phyloP scores from a whole-genome alignment of 2,888 invertebrate genomes.

The Pimpla rufipes region DNA sequence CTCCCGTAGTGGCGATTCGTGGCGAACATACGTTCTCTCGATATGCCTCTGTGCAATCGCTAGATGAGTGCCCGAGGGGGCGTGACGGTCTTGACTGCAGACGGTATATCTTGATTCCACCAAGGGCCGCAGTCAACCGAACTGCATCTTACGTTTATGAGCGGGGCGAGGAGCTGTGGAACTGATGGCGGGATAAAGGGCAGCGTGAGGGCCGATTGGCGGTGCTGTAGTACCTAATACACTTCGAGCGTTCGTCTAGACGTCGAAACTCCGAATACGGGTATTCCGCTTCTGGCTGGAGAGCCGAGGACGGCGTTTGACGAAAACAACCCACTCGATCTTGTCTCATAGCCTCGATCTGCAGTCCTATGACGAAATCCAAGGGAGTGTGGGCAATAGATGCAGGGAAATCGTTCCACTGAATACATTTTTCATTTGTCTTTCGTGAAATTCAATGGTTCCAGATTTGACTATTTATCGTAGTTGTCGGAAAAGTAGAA shows the following conservation, averaged over 20 bases:
- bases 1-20: constrained; percentile 1
- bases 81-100: constrained; percentile 22
- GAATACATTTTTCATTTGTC: too few relatives aligned
- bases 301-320: constrained; percentile 13
- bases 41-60: constrained; percentile 4
- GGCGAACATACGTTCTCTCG: constrained; percentile 32
- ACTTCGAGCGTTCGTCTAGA: constrained; percentile 53
- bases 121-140: constrained; percentile 47
- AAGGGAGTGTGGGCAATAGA: too few relatives aligned
- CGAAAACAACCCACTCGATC: not conserved
- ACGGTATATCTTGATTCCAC: constrained; percentile 22
- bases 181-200: constrained; percentile 28
- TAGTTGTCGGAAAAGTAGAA: too few relatives aligned
- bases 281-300: not conserved
- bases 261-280: constrained; percentile 37
- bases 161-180: not conserved
- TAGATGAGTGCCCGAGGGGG: constrained; percentile 35
- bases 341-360: not conserved
- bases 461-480: too few relatives aligned
- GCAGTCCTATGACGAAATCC: too few relatives aligned
- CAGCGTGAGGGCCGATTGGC: constrained; percentile 31
- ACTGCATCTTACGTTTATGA: constrained; percentile 62
- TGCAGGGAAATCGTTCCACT: too few relatives aligned
- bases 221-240: constrained; percentile 34
- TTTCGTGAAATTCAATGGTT: too few relatives aligned